A percentile compares a stretch with the other conserved stretches of the same genome.
These are phyloP conservation scores for Mactra quadrangularis DNA, from an alignment of 1,140 invertebrate species.

Conservation along the genomic window DNA sequence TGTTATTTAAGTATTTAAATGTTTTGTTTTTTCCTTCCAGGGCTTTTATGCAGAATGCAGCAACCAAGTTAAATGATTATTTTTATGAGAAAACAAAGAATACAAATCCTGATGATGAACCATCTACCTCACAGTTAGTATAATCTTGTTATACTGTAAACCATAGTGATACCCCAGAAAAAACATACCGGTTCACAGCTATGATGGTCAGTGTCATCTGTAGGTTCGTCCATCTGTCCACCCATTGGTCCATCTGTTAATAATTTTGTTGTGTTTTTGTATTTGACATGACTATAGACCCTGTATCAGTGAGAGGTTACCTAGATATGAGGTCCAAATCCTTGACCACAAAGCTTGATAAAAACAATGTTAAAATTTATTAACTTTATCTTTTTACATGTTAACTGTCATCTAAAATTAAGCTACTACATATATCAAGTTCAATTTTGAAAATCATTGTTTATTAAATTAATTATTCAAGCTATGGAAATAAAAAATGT, in stretches of 20 bases:
- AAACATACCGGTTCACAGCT: no score
- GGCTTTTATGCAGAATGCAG: conserved; percentile 75
- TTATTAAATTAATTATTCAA: no score
- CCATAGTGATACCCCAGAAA: no score
- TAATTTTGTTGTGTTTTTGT: background rate
- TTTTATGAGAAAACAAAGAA: conserved; percentile 78
- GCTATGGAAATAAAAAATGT: no score
- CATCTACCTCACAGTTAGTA: background rate
- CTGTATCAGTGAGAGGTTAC: background rate
- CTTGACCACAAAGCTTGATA: background rate
- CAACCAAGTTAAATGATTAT: conserved; percentile 79
- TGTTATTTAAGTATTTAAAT: no score
- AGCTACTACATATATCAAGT: no score
- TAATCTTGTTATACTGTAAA: background rate
- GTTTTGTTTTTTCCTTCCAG: no score
- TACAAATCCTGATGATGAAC: conserved; percentile 16
- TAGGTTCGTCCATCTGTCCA: background rate
- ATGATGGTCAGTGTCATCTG: no score
- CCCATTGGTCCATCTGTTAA: background rate
- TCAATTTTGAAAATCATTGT: no score
- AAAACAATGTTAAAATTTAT: no score
- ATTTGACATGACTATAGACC: background rate
- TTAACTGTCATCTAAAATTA: no score
- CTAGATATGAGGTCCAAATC: background rate
- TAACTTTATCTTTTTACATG: no score